phyloP scores from a whole-genome alignment of 2,888 invertebrate species.

The Ethmia dodecea region DNA sequence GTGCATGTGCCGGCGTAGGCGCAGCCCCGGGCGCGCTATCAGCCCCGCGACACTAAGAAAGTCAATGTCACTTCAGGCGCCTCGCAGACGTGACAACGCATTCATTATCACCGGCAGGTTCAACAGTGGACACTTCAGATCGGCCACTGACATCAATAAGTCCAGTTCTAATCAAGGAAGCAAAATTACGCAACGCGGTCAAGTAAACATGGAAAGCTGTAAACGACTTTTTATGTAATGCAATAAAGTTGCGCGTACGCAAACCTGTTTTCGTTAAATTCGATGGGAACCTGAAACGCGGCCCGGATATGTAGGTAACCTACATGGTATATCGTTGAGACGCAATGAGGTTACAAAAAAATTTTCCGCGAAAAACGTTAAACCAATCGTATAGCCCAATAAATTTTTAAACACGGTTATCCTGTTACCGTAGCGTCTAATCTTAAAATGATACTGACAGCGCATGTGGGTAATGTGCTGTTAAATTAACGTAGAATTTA shows the following conservation, averaged over 20 bases:
- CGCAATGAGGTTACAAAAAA: constrained; percentile 44
- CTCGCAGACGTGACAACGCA: constrained; percentile 47
- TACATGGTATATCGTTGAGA: constrained; percentile 14
- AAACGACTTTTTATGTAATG: constrained; percentile 13
- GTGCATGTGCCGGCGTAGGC: constrained; percentile 53
- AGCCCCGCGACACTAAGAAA: constrained; percentile 59
- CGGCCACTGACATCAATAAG: constrained; percentile 5
- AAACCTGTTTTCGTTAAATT: constrained; percentile 8
- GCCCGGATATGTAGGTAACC: constrained; percentile 18
- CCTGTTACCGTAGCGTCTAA: constrained; percentile 27
- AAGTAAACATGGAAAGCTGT: constrained; percentile 11
- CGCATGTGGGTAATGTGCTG: constrained; percentile 21
- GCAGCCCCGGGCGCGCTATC: constrained; percentile 37
- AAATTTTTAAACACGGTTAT: constrained; percentile 55
- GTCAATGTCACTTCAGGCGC: constrained; percentile 66
- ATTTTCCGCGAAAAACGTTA: constrained; percentile 33
- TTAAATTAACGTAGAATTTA: constrained; percentile 10
- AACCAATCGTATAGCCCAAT: constrained; percentile 41
- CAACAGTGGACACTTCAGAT: constrained; percentile 2
- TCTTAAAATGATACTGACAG: constrained; percentile 1
- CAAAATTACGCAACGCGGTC: constrained; percentile 7
- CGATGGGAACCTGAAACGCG: constrained; percentile 7
- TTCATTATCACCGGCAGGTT: constrained; percentile 30
- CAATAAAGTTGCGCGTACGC: constrained; percentile 8
- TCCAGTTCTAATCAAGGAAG: background rate